Evolutionary conservation across 92 coral and sea anemone species (phyloP), one percentile per base, ranked within the genome.

Genomic region (Micromussa lordhowensis): DNA sequence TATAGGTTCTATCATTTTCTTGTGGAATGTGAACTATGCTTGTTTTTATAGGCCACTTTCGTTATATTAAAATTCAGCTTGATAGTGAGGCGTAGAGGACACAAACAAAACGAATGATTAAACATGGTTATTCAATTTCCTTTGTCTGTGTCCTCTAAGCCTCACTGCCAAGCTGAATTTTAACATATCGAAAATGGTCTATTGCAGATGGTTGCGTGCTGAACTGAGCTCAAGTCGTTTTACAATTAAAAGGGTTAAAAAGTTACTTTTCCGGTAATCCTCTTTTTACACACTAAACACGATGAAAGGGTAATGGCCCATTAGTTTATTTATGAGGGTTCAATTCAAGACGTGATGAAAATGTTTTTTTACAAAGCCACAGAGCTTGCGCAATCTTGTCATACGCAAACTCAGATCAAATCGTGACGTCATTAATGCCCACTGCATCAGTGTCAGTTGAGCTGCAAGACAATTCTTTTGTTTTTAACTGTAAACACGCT

Each of bases 391-490:
- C 29, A 83, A 70, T 69, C 31, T 70, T 19, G n/a, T 34, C 28
- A 9, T 12, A 16, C 32, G 35, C 73, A 34, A 31, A 72, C 48
- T 16, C 35, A 4, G 24, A 32, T 73, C 49, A 35, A 26, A 29
- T 71, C 29, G 38, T 82, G 76, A 68, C 75, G 77, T 82, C 86
- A 83, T 32, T 28, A 54, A 69, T 38, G 68, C 22, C 24, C 51
- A 1, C 18, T 28, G 12, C 15, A n/a, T 24, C 53, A 22, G 66
- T n/a, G 35, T 55, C 31, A 54, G n/a, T 54, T 21, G 21, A 44
- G 13, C 51, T 18, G 24, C 36, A 64, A 3, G 3, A 5, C 63
- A 54, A 19, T 79, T 79, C 44, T n/a, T 36, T 63, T 82, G 76
- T 40, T 66, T 68, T 64, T 6, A 24, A 83, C 69, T 58, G 71